These are phyloP conservation scores for Xenops minutus DNA, from an alignment of 2,797 vertebrate genomes.

Conservation along the genomic window DNA sequence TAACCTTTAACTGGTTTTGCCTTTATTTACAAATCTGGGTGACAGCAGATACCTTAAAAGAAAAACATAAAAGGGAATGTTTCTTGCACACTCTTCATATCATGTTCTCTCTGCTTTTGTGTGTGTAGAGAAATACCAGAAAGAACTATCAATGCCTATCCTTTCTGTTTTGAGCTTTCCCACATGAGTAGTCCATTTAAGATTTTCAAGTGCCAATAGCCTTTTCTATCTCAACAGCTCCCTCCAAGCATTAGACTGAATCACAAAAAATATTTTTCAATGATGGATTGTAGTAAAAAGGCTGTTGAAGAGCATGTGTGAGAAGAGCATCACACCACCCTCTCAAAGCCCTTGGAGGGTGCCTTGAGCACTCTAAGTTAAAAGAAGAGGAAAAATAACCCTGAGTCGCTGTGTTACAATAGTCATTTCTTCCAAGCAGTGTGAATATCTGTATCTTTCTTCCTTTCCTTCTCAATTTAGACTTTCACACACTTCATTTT, in stretches of 20 bases:
- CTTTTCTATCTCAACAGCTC: slow-evolving; percentile 33
- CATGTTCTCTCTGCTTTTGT: background rate
- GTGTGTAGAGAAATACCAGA: background rate
- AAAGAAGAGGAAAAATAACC: slow-evolving; percentile 42
- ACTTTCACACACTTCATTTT: background rate
- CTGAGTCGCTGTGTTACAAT: background rate
- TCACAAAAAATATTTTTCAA: slow-evolving; percentile 14
- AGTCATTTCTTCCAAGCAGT: background rate
- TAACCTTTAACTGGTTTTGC: background rate
- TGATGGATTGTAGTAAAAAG: slow-evolving; percentile 39
- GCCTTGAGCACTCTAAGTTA: slow-evolving; percentile 32
- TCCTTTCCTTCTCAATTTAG: background rate
- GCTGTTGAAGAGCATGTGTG: slow-evolving; percentile 27
- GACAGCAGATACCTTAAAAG: background rate
- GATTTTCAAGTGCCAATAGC: slow-evolving; percentile 40
- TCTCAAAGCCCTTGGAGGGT: slow-evolving; percentile 33
- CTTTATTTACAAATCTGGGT: background rate
- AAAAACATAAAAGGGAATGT: background rate
- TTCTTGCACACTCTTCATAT: background rate
- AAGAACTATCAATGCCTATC: background rate
- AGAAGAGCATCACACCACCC: slow-evolving; percentile 30
- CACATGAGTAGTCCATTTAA: slow-evolving; percentile 11
- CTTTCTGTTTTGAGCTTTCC: slow-evolving; percentile 11
- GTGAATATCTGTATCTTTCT: background rate
- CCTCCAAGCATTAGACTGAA: slow-evolving; percentile 33